Base-by-base conservation (phyloP, 2,888 invertebrate genomes). In the Molorchus minor region DNA sequence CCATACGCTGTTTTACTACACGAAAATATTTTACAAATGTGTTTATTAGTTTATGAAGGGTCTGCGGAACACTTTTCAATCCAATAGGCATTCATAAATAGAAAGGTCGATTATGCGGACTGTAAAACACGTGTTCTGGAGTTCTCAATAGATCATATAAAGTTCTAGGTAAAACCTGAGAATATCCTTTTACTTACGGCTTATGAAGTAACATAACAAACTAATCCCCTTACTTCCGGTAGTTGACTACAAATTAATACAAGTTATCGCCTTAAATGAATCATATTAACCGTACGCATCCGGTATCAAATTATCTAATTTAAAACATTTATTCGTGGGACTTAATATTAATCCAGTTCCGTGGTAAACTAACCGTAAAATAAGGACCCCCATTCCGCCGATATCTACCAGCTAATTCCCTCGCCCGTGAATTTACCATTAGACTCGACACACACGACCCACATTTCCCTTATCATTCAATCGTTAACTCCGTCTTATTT, bases 401-500 rank as follows among this genome's bases (percentile, higher is more conserved):
- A 29, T 19, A 12, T 33, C n/a, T n/a, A 46, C 19, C 4, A 12
- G 35, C 36, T 49, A 49, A 38, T 49, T 13, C 38, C 49, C 19
- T 16, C 21, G 19, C 47, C 36, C 21, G 47, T 33, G 47, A 36
- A 47, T 47, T 36, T 13, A 47, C 47, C 33, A 47, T 17, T 47
- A 2, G 35, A 21, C 35, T 19, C 33, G 47, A 19, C 19, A 33
- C 33, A 33, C 33, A 5, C 33, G 33, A 33, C 33, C 33, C 12
- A 33, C 47, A 47, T 19, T 21, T 13, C 17, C 25, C 49, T 43
- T 25, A 25, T 43, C 25, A 43, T 21, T 20, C 13, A 43, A 43
- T 49, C 49, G 46, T 46, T 47, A 55, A 55, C 55, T 46, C 55
- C 46, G 40, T 40, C 41, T 38, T 46, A 46, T 55, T 17, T 40